These are phyloP conservation scores for Syngnathus scovelli DNA, from an alignment of 2,113 vertebrate genomes.

Conservation along the genomic window DNA sequence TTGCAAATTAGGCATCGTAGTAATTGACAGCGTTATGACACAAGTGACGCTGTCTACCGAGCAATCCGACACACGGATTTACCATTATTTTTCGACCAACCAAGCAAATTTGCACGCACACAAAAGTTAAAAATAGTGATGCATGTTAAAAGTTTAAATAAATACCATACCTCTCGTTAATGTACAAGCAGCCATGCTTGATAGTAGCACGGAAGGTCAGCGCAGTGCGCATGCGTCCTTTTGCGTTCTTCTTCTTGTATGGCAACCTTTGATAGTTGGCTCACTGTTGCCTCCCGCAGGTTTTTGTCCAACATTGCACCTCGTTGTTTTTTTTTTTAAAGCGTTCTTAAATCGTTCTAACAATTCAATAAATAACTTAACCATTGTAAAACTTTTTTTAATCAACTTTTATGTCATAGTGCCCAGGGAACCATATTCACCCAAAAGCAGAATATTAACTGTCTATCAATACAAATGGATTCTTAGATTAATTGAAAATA, in stretches of 20 bases:
- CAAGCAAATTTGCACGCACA: not conserved
- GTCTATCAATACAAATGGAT: not conserved
- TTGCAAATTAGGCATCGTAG: no score
- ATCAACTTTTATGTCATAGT: not conserved
- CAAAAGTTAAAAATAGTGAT: not conserved
- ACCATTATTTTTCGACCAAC: not conserved
- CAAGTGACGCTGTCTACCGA: not conserved
- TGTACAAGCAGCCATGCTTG: constrained; percentile 63
- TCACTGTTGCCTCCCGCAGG: not conserved
- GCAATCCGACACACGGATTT: not conserved
- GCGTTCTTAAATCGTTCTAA: not conserved
- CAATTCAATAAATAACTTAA: not conserved
- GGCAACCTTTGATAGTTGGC: not conserved
- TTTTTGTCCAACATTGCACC: not conserved
- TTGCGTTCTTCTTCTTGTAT: not conserved
- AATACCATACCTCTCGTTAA: constrained; percentile 59
- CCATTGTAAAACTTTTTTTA: no score
- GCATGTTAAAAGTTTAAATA: not conserved
- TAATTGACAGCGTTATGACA: not conserved
- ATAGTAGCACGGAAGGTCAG: constrained; percentile 44
- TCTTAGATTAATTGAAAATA: no score
- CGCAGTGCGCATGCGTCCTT: constrained; percentile 33
- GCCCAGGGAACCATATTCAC: not conserved
- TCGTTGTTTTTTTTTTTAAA: not conserved
- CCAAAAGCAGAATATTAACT: no score